Percentiles rank a stretch among this genome's conserved stretches.
Conservation (phyloP, 2,113 vertebrate species). For the Sphyrna mokarran region DNA sequence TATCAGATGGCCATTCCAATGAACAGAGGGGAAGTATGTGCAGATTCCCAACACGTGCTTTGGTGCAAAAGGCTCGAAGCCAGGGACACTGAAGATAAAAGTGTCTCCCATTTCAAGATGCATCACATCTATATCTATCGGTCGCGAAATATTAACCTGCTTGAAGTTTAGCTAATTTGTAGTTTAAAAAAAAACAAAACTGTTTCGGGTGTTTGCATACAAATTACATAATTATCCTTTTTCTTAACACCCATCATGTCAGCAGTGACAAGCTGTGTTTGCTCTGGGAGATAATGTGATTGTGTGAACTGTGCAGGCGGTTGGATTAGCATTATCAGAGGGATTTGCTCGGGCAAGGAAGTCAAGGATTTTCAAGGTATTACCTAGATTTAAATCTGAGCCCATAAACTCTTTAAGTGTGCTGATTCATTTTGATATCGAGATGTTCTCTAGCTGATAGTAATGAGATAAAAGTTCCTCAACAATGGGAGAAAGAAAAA, state of each 20-base stretch:
- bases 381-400: conserved; percentile 30
- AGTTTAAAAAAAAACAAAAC: conserved; percentile 7
- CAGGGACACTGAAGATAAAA: not conserved
- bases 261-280: conserved; percentile 28
- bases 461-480: not conserved
- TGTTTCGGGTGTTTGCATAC: conserved; percentile 32
- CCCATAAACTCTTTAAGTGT: not conserved
- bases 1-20: not conserved
- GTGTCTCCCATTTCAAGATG: no score
- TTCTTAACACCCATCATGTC: conserved; percentile 13
- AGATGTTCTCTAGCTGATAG: not conserved
- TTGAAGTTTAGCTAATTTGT: conserved; percentile 21
- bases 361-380: conserved; percentile 26
- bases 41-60: not conserved
- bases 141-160: not conserved
- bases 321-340: conserved; percentile 28
- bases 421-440: conserved; percentile 3
- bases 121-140: not conserved
- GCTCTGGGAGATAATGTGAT: conserved; percentile 20
- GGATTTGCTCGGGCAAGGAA: conserved; percentile 15
- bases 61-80: not conserved
- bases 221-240: conserved; percentile 36
- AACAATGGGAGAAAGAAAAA: not conserved
- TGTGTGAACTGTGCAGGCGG: not conserved
- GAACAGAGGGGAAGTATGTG: not conserved